Evolutionary conservation across 2,888 invertebrate genomes (phyloP), one percentile per base, ranked within the genome.

Genomic region (Pristionchus japonicus): DNA sequence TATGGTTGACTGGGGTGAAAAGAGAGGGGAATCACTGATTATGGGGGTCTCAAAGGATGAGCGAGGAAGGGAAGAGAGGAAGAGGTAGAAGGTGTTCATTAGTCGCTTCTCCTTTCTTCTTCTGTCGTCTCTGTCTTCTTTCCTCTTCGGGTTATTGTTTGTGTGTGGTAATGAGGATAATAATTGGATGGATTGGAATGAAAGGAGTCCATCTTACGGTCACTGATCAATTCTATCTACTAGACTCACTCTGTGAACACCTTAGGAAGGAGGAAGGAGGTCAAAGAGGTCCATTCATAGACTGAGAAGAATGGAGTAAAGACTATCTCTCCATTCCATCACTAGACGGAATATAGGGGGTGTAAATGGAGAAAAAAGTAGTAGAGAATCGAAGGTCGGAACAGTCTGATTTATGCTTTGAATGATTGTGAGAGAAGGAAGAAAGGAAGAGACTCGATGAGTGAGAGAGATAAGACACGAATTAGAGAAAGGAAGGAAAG

Each of bases 331-430:
- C 77, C 3, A 77, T 77, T 43, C 40, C 17, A 77, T 77, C 77
- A 77, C 77, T 40, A 37, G 43, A 31, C 15, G 23, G 31, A 15
- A 82, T n/a, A n/a, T n/a, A n/a, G n/a, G 31, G 27, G 47, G 43
- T 23, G 27, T n/a, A 15, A n/a, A 77, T 43, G 52, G 31, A 52
- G n/a, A 49, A 82, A 82, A 27, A 52, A 43, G 80, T 13, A 52
- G 52, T 27, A n/a, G 52, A 82, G 31, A 49, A 31, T 27, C n/a
- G 52, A 82, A 80, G 52, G 82, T 40, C 40, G 43, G 47, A 34
- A 77, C 31, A n/a, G n/a, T 77, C 77, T 77, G 77, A 77, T 77
- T 77, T 77, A 77, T 77, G 77, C 31, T 77, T 77, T 23, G 20
- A 40, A n/a, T 77, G 31, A 77, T 77, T 77, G 40, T 23, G 47